Evolutionary conservation across 2,888 invertebrate genomes (phyloP).

Genomic region (Sepiola atlantica): DNA sequence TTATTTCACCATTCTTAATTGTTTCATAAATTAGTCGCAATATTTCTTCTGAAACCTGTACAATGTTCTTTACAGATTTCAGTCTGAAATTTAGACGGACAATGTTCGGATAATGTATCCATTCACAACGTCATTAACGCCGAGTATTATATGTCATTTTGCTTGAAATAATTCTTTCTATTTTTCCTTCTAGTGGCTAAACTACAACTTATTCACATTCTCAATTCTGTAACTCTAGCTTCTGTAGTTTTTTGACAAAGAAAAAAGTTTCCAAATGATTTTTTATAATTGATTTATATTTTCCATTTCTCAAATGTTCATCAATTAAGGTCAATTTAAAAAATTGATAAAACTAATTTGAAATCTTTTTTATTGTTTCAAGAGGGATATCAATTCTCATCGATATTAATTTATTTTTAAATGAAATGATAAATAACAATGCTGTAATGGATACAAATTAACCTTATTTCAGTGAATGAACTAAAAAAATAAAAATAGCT

Average conservation of each 20-base stretch:
- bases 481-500: not conserved
- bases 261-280: not conserved
- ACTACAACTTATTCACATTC: not conserved
- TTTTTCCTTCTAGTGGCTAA: not conserved
- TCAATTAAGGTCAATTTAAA: not conserved
- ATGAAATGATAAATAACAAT: not conserved
- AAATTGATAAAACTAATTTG: not conserved
- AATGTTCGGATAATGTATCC: not conserved
- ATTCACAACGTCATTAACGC: not conserved
- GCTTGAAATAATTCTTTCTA: not conserved
- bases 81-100: not conserved
- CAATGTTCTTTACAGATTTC: not conserved
- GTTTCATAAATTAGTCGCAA: not conserved
- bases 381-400: not conserved
- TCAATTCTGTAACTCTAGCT: not conserved
- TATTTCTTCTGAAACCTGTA: not conserved
- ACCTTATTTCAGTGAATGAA: not conserved
- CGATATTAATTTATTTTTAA: not conserved
- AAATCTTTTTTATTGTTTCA: not conserved
- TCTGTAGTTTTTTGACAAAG: not conserved
- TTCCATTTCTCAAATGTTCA: not conserved
- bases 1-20: conserved; percentile 8
- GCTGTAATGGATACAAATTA: not conserved
- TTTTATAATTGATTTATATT: not conserved
- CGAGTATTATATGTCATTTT: not conserved